A percentile compares a stretch with the other conserved stretches of the same genome.
These are phyloP conservation scores for Delphinapterus leucas DNA, from an alignment of 2,113 vertebrate species.

Conservation along the genomic window DNA sequence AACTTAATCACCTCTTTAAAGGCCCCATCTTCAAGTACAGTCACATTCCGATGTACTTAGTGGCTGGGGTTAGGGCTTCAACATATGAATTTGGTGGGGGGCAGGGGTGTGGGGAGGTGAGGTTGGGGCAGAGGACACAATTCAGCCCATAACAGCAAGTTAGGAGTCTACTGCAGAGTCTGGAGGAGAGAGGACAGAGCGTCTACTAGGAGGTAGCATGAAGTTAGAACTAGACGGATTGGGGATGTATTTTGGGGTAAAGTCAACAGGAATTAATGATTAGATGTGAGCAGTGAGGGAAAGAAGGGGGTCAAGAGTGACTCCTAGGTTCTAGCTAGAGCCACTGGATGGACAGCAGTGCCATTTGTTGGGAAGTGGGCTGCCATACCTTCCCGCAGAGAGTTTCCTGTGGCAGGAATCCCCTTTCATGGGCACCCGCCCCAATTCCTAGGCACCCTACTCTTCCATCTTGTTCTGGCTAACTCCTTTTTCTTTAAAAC, in stretches of 20 bases:
- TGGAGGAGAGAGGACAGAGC: too few species aligned
- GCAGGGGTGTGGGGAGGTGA: too few species aligned
- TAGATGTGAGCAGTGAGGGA: not conserved
- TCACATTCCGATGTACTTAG: not conserved
- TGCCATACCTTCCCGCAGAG: not conserved
- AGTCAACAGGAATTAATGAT: not conserved
- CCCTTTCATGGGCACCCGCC: not conserved
- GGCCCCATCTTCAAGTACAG: not conserved
- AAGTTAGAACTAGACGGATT: not conserved
- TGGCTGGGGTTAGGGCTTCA: not conserved
- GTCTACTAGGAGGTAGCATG: not conserved
- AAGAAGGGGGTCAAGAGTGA: not conserved
- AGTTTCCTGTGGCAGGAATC: not conserved
- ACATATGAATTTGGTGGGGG: not conserved
- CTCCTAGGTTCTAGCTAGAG: not conserved
- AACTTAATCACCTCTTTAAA: not conserved
- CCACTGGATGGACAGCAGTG: not conserved
- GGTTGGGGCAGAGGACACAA: not conserved
- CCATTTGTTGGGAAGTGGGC: not conserved
- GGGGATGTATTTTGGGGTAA: not conserved
- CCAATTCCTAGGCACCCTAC: not conserved
- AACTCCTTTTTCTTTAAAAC: not conserved
- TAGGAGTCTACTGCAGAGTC: not conserved
- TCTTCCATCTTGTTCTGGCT: not conserved
- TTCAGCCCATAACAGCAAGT: not conserved